Evolutionary conservation across 2,888 invertebrate species (phyloP).

Genomic region (Ophion obscuratus): DNA sequence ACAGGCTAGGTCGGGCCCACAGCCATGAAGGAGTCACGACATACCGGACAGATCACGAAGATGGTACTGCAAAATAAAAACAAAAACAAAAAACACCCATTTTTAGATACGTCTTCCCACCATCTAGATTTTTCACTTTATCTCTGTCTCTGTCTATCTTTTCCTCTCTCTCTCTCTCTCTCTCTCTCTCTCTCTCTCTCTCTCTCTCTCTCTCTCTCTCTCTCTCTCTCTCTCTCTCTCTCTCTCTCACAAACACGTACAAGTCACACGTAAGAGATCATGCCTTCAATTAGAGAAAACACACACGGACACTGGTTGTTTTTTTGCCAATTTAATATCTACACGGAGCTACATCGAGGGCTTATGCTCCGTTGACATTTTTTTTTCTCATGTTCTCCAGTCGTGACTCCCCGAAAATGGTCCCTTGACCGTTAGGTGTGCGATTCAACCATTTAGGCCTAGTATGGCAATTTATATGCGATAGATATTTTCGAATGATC

Average conservation of each 20-base stretch:
- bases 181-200: not conserved
- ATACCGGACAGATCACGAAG: slow-evolving; percentile 89
- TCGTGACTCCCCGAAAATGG: slow-evolving; percentile 42
- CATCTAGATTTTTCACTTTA: slow-evolving; percentile 31
- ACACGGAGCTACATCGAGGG: slow-evolving; percentile 56
- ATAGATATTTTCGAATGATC: slow-evolving; percentile 32
- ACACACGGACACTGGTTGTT: slow-evolving; percentile 28
- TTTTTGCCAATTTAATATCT: slow-evolving; percentile 38
- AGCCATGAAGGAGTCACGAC: slow-evolving; percentile 92
- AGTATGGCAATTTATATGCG: slow-evolving; percentile 26
- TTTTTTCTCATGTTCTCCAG: not conserved
- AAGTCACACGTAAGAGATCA: slow-evolving; percentile 23
- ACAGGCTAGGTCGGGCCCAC: slow-evolving; percentile 92
- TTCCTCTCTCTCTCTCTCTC: not conserved
- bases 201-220: slow-evolving; percentile 8
- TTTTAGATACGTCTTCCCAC: slow-evolving; percentile 43
- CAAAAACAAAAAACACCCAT: slow-evolving; percentile 27
- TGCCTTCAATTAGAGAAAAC: slow-evolving; percentile 25
- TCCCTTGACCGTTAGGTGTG: slow-evolving; percentile 64
- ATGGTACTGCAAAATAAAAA: slow-evolving; percentile 81
- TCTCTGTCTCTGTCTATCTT: not conserved
- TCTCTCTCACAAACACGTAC: slow-evolving; percentile 2
- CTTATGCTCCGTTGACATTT: slow-evolving; percentile 58
- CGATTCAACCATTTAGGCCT: slow-evolving; percentile 57
- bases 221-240: slow-evolving; percentile 1